A percentile compares a stretch with the other conserved stretches of the same genome.
phyloP scores from a whole-genome alignment of 2,113 vertebrate genomes.

The Takifugu bimaculatus region DNA sequence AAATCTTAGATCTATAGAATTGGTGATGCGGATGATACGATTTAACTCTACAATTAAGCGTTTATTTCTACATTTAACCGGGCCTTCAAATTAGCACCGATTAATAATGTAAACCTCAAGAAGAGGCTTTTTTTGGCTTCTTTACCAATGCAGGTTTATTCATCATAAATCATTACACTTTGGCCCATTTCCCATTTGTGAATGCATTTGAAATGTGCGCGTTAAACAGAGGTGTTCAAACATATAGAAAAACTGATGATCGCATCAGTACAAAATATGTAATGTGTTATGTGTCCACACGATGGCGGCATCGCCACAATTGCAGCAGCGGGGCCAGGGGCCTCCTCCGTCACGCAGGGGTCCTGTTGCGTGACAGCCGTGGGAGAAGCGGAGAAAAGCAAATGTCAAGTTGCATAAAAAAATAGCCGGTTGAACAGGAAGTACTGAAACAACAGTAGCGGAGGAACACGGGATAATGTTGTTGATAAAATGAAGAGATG shows the following conservation, averaged over 20 bases:
- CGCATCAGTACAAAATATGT: constrained; percentile 3
- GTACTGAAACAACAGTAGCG: neutral
- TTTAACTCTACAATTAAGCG: no score
- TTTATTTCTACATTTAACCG: no score
- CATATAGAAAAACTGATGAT: neutral
- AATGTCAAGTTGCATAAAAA: constrained; percentile 17
- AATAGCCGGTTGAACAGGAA: constrained; percentile 11
- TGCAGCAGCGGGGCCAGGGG: constrained; percentile 8
- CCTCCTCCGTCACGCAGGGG: constrained; percentile 34
- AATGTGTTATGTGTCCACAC: constrained; percentile 33
- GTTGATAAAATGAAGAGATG: no score
- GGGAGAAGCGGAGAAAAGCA: constrained; percentile 36
- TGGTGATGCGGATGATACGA: no score
- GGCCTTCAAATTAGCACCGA: no score
- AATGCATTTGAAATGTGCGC: no score
- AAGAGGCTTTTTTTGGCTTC: no score
- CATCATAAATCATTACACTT: no score
- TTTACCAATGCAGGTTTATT: no score
- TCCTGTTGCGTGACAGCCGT: constrained; percentile 60
- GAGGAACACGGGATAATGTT: neutral
- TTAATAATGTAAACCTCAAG: no score
- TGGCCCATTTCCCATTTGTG: no score
- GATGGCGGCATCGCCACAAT: constrained; percentile 32
- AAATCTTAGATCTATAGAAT: no score
- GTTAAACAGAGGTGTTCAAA: neutral